Conservation (phyloP, 2,888 invertebrate genomes). For the Lasius fuliginosus region DNA sequence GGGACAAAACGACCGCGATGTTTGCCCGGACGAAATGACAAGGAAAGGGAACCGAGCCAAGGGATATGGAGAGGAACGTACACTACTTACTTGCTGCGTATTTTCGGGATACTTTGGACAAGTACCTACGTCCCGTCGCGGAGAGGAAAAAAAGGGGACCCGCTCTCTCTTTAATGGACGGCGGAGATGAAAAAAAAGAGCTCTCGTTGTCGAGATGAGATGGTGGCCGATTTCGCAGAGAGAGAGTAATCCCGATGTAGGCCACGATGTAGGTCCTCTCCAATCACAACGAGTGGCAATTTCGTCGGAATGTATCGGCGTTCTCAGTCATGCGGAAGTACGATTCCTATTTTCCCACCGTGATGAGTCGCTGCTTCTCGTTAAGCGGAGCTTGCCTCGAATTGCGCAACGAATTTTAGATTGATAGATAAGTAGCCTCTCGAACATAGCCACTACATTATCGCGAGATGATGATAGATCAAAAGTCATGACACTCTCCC, state of each 20-base stretch:
- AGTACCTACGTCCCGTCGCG: slow-evolving; percentile 13
- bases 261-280: not conserved
- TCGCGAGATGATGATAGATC: slow-evolving; percentile 19
- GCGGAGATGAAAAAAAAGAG: not conserved
- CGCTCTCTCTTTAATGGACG: slow-evolving; percentile 25
- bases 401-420: slow-evolving; percentile 28
- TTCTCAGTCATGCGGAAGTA: not conserved
- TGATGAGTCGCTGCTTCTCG: not conserved
- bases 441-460: not conserved
- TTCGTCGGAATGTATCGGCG: slow-evolving; percentile 1
- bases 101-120: slow-evolving; percentile 35
- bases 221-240: slow-evolving; percentile 12
- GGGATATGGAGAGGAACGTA: not conserved
- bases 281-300: slow-evolving; percentile 36
- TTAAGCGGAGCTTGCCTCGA: not conserved
- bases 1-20: slow-evolving; percentile 81
- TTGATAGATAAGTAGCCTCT: slow-evolving; percentile 18
- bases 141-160: not conserved
- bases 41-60: slow-evolving; percentile 52
- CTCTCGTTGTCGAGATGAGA: slow-evolving; percentile 17
- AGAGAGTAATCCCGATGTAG: slow-evolving; percentile 24
- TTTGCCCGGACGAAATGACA: slow-evolving; percentile 68
- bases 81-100: not conserved
- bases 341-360: not conserved
- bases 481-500: slow-evolving; percentile 18